Percentiles rank a stretch among this genome's conserved stretches.
Conservation (phyloP, 1,140 invertebrate species). For the Metaphire vulgaris region DNA sequence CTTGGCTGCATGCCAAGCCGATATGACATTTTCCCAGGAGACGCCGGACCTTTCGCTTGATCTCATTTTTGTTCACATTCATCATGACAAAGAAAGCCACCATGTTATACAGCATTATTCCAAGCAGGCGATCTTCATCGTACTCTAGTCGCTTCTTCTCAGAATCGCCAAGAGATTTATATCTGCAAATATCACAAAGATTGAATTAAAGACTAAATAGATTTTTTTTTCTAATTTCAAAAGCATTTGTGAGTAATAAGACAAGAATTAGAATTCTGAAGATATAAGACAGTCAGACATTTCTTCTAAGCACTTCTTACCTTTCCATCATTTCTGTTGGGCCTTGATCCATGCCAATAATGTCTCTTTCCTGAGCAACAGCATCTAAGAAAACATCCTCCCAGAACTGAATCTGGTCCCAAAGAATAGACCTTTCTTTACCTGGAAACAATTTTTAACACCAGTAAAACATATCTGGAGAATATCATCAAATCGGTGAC, state of each 20-base stretch:
- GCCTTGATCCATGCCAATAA: slow-evolving; percentile 99
- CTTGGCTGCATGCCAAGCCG: slow-evolving; percentile 90
- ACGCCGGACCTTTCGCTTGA: slow-evolving; percentile 84
- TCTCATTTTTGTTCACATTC: slow-evolving; percentile 74
- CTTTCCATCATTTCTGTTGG: slow-evolving; percentile 98
- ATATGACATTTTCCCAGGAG: slow-evolving; percentile 96
- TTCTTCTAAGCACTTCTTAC: no score
- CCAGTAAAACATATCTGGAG: no score
- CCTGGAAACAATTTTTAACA: no score
- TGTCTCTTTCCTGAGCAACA: slow-evolving; percentile 95
- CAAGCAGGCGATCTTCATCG: slow-evolving; percentile 91
- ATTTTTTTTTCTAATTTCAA: no score
- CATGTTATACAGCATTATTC: slow-evolving; percentile 93
- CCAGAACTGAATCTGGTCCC: slow-evolving; percentile 99
- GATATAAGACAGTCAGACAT: no score
- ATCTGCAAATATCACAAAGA: no score
- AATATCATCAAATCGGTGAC: no score
- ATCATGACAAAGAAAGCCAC: slow-evolving; percentile 94
- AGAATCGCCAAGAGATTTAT: slow-evolving; percentile 83
- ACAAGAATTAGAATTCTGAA: no score
- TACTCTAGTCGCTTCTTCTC: slow-evolving; percentile 93
- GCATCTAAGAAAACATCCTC: slow-evolving; percentile 98
- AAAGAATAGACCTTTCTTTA: slow-evolving; percentile 76
- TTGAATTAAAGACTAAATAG: no score
- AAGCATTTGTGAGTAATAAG: no score